Evolutionary conservation across 2,113 vertebrate genomes (phyloP).

Genomic region (Rallus limicola): DNA sequence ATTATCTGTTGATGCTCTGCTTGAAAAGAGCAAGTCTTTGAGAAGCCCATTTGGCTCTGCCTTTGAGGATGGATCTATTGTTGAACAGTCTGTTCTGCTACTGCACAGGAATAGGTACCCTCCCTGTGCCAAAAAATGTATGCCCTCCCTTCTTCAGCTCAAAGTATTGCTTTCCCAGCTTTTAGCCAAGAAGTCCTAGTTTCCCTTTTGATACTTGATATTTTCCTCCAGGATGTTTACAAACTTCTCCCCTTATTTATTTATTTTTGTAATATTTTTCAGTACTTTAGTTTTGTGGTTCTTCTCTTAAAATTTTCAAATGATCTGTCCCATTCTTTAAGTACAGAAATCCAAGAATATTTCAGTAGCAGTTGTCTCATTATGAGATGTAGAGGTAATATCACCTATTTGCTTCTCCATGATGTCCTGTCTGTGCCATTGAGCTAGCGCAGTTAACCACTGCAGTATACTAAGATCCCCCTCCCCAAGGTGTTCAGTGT

Average conservation of each 20-base stretch:
- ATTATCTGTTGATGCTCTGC: background rate
- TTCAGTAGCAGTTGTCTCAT: background rate
- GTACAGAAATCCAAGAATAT: background rate
- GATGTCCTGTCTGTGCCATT: background rate
- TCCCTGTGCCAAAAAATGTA: background rate
- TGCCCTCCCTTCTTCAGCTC: background rate
- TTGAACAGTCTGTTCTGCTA: background rate
- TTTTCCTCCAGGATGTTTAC: background rate
- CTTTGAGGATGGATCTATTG: background rate
- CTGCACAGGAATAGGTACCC: background rate
- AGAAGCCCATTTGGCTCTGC: background rate
- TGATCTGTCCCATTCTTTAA: background rate
- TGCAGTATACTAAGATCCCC: background rate
- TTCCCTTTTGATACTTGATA: background rate
- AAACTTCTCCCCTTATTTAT: background rate
- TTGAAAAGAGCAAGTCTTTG: background rate
- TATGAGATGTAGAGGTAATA: background rate
- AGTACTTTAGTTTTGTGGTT: background rate
- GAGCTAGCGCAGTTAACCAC: background rate
- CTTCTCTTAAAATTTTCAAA: background rate
- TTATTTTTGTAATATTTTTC: background rate
- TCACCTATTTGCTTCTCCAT: background rate
- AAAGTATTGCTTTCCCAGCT: background rate
- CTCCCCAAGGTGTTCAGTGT: background rate
- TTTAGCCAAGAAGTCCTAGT: background rate